Conservation (phyloP, 2,797 vertebrate species). For the Acanthurus lineatus region DNA sequence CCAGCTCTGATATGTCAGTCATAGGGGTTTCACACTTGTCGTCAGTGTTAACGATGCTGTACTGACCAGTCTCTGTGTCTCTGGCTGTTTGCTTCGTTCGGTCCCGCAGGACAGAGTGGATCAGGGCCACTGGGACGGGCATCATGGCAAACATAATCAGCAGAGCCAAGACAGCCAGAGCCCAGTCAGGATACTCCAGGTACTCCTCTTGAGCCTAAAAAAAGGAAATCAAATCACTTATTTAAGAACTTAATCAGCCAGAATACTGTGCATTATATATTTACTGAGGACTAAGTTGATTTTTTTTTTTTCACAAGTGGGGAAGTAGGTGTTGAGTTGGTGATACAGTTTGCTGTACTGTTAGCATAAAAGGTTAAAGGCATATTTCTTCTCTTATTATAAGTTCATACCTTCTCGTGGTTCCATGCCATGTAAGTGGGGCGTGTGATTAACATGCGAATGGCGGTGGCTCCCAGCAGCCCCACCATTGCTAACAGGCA, state of each 20-base stretch:
- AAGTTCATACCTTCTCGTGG: slow-evolving; percentile 75
- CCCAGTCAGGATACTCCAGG: slow-evolving; percentile 87
- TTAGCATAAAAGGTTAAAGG: neutral
- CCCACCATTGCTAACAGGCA: slow-evolving; percentile 86
- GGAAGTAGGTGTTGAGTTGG: neutral
- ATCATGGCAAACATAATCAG: slow-evolving; percentile 84
- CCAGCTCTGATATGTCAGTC: slow-evolving; percentile 57
- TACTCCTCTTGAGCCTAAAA: slow-evolving; percentile 81
- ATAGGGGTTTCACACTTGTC: slow-evolving; percentile 74
- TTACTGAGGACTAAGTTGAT: neutral
- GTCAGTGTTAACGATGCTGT: slow-evolving; percentile 74
- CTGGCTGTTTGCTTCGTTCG: slow-evolving; percentile 21
- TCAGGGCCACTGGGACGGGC: slow-evolving; percentile 83
- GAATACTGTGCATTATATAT: neutral
- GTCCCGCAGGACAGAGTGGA: slow-evolving; percentile 69
- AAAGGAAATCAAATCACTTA: neutral
- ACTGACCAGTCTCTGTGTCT: slow-evolving; percentile 55
- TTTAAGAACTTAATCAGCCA: neutral
- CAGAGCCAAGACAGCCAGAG: slow-evolving; percentile 71
- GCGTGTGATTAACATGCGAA: slow-evolving; percentile 73
- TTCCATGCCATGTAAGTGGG: slow-evolving; percentile 88
- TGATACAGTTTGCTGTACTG: neutral
- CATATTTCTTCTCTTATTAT: neutral
- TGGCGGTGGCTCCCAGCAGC: slow-evolving; percentile 77
- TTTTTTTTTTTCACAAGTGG: neutral